Evolutionary conservation across 2,888 invertebrate genomes (phyloP), one percentile per base, ranked within the genome.

Genomic region (Aspidapion aeneum): DNA sequence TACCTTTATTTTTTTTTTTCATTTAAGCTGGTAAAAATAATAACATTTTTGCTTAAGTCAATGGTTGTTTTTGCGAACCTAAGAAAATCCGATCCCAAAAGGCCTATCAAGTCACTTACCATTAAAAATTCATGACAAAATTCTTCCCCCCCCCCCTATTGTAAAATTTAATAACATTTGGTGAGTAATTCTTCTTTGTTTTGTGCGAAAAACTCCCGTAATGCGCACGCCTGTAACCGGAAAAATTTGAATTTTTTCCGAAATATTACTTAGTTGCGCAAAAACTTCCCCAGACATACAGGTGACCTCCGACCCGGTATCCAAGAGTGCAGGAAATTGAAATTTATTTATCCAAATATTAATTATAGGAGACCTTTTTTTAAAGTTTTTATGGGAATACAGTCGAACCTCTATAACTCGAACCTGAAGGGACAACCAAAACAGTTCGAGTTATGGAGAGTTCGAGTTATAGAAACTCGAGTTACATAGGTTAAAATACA

Each of bases 251-350:
- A 59, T 52, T 16, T 50, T 12, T 16, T 52, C 50, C 49, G 22
- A 16, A 12, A 16, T 50, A n/a, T 22, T 17, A 19, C 55, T 22
- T 5, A 60, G 12, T 56, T 60, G 60, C 3, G n/a, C 12, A 21
- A 21, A 60, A 57, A 60, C 55, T 5, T 55, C 60, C 35, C 55
- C 55, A 2, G 60, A 60, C 2, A 60, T 21, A 56, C 55, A 55
- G n/a, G 55, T 60, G n/a, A 60, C 21, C 19, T 60, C 60, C 5
- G 55, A 55, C n/a, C 60, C 60, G 1, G 60, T 60, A 56, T 60
- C 60, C 9, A 60, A 21, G 17, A 60, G 55, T 2, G 55, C 55
- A 17, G 60, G 60, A 22, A 56, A 55, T 57, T 17, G 3, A 20
- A 57, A 20, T 2, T 55, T 21, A 56, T 19, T 19, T 21, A 60